Evolutionary conservation across 2,113 vertebrate genomes (phyloP).

Genomic region (Tauraco erythrolophus): DNA sequence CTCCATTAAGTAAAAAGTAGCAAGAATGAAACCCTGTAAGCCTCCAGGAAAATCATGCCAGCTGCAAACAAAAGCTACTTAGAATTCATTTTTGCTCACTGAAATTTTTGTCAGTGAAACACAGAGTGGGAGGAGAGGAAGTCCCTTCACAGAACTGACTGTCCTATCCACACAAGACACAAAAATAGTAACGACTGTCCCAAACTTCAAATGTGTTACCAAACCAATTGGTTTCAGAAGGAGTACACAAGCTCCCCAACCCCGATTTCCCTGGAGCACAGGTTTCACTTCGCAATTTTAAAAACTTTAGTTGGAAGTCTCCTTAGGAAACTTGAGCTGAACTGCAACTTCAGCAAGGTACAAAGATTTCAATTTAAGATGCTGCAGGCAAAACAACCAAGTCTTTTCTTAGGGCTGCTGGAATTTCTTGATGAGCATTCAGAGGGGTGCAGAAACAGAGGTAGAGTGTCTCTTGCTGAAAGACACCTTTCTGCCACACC

Average conservation of each 20-base stretch:
- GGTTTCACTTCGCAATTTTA: background rate
- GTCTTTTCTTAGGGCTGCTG: background rate
- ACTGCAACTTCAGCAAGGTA: background rate
- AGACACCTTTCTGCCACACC: background rate
- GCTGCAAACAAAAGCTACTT: background rate
- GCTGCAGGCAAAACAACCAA: background rate
- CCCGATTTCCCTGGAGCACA: background rate
- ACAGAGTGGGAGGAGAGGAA: background rate
- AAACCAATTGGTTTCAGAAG: background rate
- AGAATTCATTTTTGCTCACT: background rate
- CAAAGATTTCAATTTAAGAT: background rate
- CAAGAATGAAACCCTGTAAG: background rate
- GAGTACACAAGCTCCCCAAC: background rate
- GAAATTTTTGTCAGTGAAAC: background rate
- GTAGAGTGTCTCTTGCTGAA: background rate
- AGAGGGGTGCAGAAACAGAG: background rate
- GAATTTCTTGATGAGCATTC: background rate
- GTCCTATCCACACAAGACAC: background rate
- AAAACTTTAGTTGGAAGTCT: background rate
- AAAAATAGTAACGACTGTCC: background rate
- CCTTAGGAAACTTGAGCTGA: background rate
- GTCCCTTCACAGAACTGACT: background rate
- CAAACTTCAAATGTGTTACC: background rate
- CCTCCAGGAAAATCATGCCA: background rate
- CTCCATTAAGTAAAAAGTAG: slow-evolving; percentile 1